A percentile compares a stretch with the other conserved stretches of the same genome.
These are phyloP conservation scores for Camponotus fellah DNA, from an alignment of 2,888 invertebrate genomes.

Conservation along the genomic window DNA sequence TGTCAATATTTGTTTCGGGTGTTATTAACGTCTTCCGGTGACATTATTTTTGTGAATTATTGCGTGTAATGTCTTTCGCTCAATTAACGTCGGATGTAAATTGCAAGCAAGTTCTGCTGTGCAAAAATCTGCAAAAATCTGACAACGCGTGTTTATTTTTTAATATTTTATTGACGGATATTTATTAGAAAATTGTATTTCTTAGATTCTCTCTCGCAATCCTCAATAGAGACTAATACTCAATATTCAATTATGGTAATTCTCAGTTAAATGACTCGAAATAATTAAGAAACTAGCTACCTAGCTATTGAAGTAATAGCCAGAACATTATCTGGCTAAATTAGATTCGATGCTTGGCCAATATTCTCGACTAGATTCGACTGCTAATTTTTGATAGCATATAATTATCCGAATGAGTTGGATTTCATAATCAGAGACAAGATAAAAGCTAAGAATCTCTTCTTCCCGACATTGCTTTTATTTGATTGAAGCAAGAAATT, in stretches of 20 bases:
- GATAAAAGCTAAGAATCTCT: neutral
- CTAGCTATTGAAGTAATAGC: constrained; percentile 9
- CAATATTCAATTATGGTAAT: constrained; percentile 20
- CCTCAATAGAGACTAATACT: neutral
- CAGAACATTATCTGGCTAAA: constrained; percentile 11
- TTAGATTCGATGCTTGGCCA: neutral
- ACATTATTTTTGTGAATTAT: neutral
- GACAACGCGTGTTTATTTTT: neutral
- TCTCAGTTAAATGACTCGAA: neutral
- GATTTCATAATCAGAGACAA: neutral
- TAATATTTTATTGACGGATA: neutral
- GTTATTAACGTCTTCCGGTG: neutral
- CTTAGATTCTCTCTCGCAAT: neutral
- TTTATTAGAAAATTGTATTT: neutral
- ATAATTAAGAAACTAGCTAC: constrained; percentile 1
- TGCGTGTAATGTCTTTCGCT: neutral
- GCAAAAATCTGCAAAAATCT: neutral
- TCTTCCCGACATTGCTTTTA: neutral
- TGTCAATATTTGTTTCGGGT: constrained; percentile 23
- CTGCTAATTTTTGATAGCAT: neutral
- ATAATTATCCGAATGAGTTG: constrained; percentile 9
- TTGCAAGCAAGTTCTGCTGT: neutral
- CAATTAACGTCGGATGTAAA: neutral
- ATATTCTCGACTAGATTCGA: constrained; percentile 22
- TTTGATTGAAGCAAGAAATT: neutral